Evolutionary conservation across 2,113 vertebrate species (phyloP).

Genomic region (Pygoscelis antarcticus): DNA sequence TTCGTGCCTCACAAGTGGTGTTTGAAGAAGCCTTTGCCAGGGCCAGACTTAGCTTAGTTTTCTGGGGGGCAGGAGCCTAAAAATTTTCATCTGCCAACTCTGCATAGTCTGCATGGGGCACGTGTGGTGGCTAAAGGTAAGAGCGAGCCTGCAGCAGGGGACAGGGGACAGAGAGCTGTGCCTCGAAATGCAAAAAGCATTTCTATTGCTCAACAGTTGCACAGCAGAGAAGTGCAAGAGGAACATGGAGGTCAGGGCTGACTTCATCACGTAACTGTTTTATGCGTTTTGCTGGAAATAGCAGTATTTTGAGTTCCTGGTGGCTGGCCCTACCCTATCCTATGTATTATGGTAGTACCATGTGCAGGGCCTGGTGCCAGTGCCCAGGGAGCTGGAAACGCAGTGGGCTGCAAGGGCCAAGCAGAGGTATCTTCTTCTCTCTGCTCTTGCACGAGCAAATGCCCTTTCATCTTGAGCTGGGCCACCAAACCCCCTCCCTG

Average conservation of each 20-base stretch:
- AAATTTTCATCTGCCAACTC: neutral
- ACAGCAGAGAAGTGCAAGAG: neutral
- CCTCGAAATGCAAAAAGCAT: neutral
- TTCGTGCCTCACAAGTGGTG: neutral
- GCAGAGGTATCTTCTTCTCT: neutral
- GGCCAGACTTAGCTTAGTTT: neutral
- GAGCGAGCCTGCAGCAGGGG: neutral
- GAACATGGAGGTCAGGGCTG: neutral
- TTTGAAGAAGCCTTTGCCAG: neutral
- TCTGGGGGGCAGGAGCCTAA: neutral
- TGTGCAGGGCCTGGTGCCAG: fast-evolving
- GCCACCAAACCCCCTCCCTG: neutral
- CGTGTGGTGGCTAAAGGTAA: neutral
- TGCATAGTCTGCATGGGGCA: neutral
- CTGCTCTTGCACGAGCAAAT: fast-evolving
- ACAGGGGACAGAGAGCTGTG: fast-evolving
- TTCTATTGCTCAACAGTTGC: neutral
- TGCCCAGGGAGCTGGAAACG: neutral
- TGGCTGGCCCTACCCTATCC: neutral
- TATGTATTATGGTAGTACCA: neutral
- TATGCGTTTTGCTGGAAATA: neutral
- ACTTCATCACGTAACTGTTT: neutral
- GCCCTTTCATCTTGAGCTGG: neutral
- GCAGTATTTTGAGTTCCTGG: neutral
- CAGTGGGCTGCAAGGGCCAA: neutral